Percentiles rank a stretch among this genome's conserved stretches.
Conservation (phyloP, 1,140 invertebrate species). For the Ctenoplectra terminalis region DNA sequence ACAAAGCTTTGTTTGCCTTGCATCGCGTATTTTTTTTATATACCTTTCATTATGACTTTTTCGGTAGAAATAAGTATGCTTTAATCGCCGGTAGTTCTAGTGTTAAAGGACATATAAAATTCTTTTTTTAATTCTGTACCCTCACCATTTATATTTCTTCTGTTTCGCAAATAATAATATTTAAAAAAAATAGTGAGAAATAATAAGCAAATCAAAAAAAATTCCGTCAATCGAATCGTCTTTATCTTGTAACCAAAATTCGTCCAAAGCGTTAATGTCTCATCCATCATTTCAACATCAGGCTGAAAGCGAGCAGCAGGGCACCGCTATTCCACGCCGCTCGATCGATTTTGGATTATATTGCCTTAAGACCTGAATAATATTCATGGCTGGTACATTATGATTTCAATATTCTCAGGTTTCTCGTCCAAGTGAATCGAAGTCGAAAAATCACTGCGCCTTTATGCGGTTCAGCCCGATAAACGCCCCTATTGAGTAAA, state of each 20-base stretch:
- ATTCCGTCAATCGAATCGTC: neutral
- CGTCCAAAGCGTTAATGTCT: neutral
- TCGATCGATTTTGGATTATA: constrained; percentile 81
- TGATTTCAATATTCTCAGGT: constrained; percentile 80
- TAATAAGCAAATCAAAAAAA: no score
- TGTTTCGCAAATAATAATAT: neutral
- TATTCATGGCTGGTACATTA: constrained; percentile 80
- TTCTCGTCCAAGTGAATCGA: constrained; percentile 25
- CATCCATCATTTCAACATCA: neutral
- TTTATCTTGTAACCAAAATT: constrained; percentile 43
- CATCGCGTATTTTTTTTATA: no score
- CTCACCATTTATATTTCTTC: no score
- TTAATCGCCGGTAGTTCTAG: no score
- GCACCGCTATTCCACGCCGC: constrained; percentile 76
- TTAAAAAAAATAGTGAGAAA: no score
- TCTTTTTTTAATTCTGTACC: no score
- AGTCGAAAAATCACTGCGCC: constrained; percentile 76
- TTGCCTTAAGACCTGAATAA: constrained; percentile 80
- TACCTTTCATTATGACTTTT: no score
- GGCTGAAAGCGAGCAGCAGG: constrained; percentile 31
- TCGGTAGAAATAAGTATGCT: no score
- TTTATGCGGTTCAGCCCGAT: constrained; percentile 69
- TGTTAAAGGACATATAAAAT: no score
- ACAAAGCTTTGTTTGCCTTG: no score
- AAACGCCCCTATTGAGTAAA: constrained; percentile 68